Base-by-base conservation (phyloP, 2,888 invertebrate genomes). In the Lampropteryx suffumata region DNA sequence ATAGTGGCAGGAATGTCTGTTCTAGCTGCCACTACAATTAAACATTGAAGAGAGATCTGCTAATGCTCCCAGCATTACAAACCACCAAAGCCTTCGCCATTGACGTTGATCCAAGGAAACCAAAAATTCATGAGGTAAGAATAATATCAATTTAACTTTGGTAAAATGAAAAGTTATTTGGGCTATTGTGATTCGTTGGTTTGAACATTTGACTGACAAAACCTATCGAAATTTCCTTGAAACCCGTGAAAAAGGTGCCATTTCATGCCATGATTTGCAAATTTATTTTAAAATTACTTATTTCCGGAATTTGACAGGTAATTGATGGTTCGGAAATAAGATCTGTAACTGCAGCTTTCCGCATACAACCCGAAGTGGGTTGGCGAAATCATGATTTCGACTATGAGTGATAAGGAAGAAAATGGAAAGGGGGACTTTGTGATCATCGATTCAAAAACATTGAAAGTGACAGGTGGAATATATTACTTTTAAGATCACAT, bases 1-100 rank as follows among this genome's bases (percentile, higher is more conserved):
- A 99, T 76, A 94, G 95, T 32, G 99, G 99, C 0, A 99, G 99
- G 99, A 99, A 99, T 76, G 94, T 97, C 0, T 99, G 99, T 79
- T 97, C 98, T 62, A 98, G 98, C 79, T 99, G 98, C 78, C 93
- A 95, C 76, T 82, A 85, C 41, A 81, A 82, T 59, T 79, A 83
- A 0, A 77, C 88, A 0, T 84, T 93, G 3, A 92, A 91, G 49
- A 91, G 99, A 13, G 93, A 97, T 76, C 94, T 95, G 33, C 84
- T 99, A 28, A 92, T 99, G 4, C 76, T 98, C 54, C 98, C 99
- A 0, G 92, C 94, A 41, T 73, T 99, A 7, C 92, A 94, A 59
- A 96, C 97, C 0, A 93, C 95, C 73, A 93, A 97, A 42, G 91
- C 99, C 48, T 98, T 97, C 70, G 89, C 97, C 13, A 88, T 98